Evolutionary conservation across 2,113 vertebrate species (phyloP).

Genomic region (Penelope pileata): DNA sequence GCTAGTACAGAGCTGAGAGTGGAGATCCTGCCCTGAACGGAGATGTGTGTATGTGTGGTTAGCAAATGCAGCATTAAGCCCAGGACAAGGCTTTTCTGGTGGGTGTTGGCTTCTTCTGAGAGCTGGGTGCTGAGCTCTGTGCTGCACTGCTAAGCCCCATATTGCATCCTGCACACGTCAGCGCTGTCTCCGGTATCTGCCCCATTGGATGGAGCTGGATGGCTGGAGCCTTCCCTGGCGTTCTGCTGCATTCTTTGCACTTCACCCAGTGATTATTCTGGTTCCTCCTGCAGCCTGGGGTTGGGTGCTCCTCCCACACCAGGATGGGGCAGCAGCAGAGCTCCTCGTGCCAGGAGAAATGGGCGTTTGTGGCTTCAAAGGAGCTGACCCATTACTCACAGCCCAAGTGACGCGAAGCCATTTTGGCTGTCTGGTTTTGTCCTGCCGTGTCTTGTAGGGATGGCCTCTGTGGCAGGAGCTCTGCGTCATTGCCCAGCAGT

Average conservation of each 20-base stretch:
- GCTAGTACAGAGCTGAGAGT: background rate
- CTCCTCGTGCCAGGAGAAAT: background rate
- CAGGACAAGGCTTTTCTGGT: background rate
- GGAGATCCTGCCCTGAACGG: background rate
- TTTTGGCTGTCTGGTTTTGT: background rate
- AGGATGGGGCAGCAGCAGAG: background rate
- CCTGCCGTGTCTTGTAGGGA: background rate
- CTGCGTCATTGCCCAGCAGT: background rate
- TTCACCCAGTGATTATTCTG: background rate
- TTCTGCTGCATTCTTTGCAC: background rate
- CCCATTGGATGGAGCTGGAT: background rate
- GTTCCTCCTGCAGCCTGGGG: background rate
- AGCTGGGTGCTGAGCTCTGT: background rate
- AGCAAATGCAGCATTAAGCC: background rate
- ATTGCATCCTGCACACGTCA: background rate
- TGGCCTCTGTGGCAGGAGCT: background rate
- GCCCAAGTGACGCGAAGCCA: background rate
- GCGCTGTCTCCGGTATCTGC: background rate
- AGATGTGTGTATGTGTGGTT: rapidly evolving
- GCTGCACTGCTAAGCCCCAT: background rate
- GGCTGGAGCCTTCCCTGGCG: constrained; percentile 21
- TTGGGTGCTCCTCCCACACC: background rate
- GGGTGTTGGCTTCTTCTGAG: background rate
- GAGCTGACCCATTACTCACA: background rate
- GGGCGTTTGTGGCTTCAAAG: background rate